A percentile compares a stretch with the other conserved stretches of the same genome.
phyloP scores from a whole-genome alignment of 2,888 invertebrate genomes.

The Tenthredo amoena region DNA sequence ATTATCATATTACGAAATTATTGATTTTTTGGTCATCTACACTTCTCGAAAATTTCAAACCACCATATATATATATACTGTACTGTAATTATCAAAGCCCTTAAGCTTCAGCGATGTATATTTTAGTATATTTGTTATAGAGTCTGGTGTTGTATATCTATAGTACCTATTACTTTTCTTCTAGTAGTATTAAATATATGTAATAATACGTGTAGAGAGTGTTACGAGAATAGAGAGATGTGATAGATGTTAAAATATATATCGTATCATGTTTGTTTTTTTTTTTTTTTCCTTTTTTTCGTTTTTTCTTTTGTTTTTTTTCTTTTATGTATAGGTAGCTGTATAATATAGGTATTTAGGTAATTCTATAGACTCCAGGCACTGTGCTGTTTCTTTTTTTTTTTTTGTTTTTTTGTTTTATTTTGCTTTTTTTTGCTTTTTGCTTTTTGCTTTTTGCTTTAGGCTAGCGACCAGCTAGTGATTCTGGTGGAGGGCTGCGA shows the following conservation, averaged over 20 bases:
- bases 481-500: conserved; percentile 85
- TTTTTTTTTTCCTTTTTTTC: neutral
- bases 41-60: neutral
- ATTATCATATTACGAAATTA: neutral
- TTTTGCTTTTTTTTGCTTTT: neutral
- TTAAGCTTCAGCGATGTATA: neutral
- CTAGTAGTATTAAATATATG: neutral
- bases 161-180: neutral
- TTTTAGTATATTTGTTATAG: neutral
- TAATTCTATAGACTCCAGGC: conserved; percentile 60
- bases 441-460: no score
- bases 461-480: conserved; percentile 75
- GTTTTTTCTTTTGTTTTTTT: neutral
- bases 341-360: neutral
- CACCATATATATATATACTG: no score
- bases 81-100: neutral
- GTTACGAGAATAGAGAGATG: conserved; percentile 51
- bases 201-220: neutral
- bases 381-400: conserved; percentile 63
- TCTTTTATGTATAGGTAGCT: neutral
- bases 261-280: neutral
- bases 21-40: neutral
- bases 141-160: neutral
- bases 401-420: conserved; percentile 58
- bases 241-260: neutral